phyloP scores from a whole-genome alignment of 2,888 invertebrate genomes.

The Philonicus albiceps region DNA sequence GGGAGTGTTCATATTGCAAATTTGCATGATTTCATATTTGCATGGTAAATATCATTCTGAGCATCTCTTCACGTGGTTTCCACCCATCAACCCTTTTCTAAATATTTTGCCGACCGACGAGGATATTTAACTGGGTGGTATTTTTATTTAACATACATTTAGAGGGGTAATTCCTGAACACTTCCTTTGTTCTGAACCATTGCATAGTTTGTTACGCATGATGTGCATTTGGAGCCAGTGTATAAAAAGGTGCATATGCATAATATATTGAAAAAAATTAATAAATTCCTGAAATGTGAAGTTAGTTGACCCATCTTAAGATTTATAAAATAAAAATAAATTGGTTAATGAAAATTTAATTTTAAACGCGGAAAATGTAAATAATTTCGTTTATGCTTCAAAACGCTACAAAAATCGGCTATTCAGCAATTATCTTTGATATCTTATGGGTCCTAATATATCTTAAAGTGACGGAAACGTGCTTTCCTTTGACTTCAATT shows the following conservation, averaged over 20 bases:
- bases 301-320: neutral
- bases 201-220: neutral
- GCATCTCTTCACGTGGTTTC: neutral
- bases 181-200: neutral
- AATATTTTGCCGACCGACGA: neutral
- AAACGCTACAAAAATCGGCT: neutral
- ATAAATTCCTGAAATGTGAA: neutral
- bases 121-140: neutral
- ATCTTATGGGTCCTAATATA: neutral
- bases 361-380: neutral
- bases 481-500: neutral
- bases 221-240: neutral
- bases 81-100: neutral
- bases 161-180: neutral
- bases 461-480: neutral
- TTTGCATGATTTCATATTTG: neutral
- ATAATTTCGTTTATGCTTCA: neutral
- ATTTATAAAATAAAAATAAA: neutral
- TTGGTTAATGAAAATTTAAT: neutral
- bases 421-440: neutral
- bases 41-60: neutral
- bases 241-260: neutral
- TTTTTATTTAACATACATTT: neutral
- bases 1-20: neutral
- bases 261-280: neutral